Evolutionary conservation across 1,140 invertebrate species (phyloP).

Genomic region (Maniola jurtina): DNA sequence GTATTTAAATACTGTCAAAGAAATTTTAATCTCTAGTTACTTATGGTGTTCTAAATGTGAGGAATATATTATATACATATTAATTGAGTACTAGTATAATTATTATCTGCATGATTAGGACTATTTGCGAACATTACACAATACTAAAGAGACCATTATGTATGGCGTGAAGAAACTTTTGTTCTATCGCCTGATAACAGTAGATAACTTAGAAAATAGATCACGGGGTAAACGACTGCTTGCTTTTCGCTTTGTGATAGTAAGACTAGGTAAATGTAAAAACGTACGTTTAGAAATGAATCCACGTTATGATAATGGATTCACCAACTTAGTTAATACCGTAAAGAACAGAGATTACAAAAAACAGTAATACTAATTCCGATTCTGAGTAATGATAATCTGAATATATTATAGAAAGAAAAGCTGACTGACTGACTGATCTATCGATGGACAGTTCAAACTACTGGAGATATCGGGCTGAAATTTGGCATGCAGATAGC

Average conservation of each 20-base stretch:
- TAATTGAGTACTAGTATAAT: slow-evolving; percentile 4
- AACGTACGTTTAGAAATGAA: neutral
- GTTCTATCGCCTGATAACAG: slow-evolving; percentile 31
- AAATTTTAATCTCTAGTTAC: too few relatives aligned
- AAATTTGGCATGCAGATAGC: too few relatives aligned
- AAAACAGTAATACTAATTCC: too few relatives aligned
- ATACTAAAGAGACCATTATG: slow-evolving; percentile 31
- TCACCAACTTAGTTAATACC: too few relatives aligned
- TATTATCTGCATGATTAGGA: slow-evolving; percentile 9
- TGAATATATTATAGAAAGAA: too few relatives aligned
- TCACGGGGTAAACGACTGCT: slow-evolving; percentile 35
- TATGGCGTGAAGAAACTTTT: slow-evolving; percentile 32
- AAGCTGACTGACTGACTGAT: too few relatives aligned
- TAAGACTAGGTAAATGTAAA: neutral
- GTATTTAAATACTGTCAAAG: too few relatives aligned
- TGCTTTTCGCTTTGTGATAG: slow-evolving; percentile 10
- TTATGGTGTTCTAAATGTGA: neutral
- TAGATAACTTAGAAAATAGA: slow-evolving; percentile 37
- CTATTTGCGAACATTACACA: slow-evolving; percentile 37
- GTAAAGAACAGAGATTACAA: too few relatives aligned
- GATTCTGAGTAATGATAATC: too few relatives aligned
- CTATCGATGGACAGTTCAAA: too few relatives aligned
- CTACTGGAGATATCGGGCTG: too few relatives aligned
- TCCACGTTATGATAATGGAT: too few relatives aligned
- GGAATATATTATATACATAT: neutral